Evolutionary conservation across 2,797 vertebrate genomes (phyloP), one percentile per base, ranked within the genome.

Genomic region (Sparidentex hasta): DNA sequence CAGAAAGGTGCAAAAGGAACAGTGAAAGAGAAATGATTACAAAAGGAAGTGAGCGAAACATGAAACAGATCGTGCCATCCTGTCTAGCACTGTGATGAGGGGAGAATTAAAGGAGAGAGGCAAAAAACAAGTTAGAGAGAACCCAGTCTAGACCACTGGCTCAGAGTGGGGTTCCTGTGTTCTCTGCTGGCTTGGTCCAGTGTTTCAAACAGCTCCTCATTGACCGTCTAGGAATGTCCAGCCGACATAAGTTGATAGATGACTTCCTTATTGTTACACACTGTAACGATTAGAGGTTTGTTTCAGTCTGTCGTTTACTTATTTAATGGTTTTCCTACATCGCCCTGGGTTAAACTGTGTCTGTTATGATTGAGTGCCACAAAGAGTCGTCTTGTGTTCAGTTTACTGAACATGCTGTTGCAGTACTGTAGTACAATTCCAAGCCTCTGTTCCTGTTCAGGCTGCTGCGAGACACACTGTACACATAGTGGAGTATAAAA

Each of bases 201-300:
- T 21, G 27, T 59, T 77, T 81, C 58, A 77, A 76, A 78, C 71
- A 11, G 58, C 65, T 87, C 76, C 47, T 75, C 66, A 52, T 44
- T 84, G 79, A 87, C 65, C 16, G 33, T 76, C 83, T 17, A 86
- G 86, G 88, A 91, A 93, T 88, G 89, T 50, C 48, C 57, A 65
- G 68, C 84, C 81, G 88, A 84, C 82, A 87, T 25, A 77, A 68
- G 68, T 65, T 88, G 88, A 92, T 91, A 50, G 66, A 94, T 83
- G 80, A 83, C 88, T 92, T 92, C 90, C 92, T 90, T 51, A 61
- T 83, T 77, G 74, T 90, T 75, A 80, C 77, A 83, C 70, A 59
- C 66, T 87, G 78, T 84, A 85, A 78, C 63, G 51, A 85, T 91
- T 83, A 87, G 69, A n/a, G 74, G 50, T 82, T 74, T 69, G 56